A percentile compares a stretch with the other conserved stretches of the same genome.
Evolutionary conservation across 2,797 vertebrate species (phyloP).

Genomic region (Calcarius lapponicus): DNA sequence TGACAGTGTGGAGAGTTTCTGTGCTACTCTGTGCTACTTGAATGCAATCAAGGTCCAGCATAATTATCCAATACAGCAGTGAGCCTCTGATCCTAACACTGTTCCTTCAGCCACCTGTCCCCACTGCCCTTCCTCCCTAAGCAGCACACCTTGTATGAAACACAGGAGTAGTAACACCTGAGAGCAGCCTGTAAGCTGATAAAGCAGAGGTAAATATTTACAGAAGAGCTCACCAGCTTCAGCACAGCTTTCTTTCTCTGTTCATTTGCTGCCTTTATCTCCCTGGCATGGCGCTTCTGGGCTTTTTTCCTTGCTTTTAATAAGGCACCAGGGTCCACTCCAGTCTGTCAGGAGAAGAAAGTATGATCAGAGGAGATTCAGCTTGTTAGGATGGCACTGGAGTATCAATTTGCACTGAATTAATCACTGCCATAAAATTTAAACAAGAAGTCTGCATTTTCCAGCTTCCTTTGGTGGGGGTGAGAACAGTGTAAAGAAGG

Average conservation of each 20-base stretch:
- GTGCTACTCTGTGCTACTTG: background rate
- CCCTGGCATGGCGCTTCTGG: conserved; percentile 73
- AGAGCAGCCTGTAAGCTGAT: background rate
- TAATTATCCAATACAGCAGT: background rate
- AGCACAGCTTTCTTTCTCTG: conserved; percentile 70
- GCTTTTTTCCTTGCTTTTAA: conserved; percentile 78
- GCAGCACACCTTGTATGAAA: background rate
- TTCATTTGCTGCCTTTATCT: conserved; percentile 63
- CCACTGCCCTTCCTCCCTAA: background rate
- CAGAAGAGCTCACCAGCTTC: conserved; percentile 76
- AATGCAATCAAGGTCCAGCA: background rate
- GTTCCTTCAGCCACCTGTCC: background rate
- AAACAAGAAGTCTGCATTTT: background rate
- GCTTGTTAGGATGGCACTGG: background rate
- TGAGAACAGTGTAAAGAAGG: conserved; percentile 4
- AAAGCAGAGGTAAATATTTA: background rate
- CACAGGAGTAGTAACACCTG: background rate
- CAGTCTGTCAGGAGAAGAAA: conserved; percentile 79
- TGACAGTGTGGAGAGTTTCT: background rate
- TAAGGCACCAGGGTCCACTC: conserved; percentile 83
- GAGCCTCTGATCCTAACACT: background rate
- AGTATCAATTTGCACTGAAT: background rate
- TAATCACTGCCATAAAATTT: background rate
- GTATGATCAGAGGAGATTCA: background rate
- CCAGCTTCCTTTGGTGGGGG: background rate